A percentile compares a stretch with the other conserved stretches of the same genome.
Conservation (phyloP, 2,113 vertebrate genomes). For the Limnothrissa miodon region DNA sequence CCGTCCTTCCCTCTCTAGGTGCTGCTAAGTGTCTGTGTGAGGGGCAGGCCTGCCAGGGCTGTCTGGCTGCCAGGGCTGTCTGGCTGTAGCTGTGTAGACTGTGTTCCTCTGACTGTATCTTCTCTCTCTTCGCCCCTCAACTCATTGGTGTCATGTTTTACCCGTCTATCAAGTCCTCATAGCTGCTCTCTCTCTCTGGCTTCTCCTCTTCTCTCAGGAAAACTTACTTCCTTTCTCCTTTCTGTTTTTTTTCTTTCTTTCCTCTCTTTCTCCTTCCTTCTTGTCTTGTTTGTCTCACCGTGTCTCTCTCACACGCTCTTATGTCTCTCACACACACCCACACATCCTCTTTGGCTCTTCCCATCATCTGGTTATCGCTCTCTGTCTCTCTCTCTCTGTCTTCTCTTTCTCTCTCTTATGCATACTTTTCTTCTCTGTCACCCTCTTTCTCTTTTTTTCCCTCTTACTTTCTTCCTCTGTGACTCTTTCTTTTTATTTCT, state of each 20-base stretch:
- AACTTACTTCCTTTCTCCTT: slow-evolving; percentile 7
- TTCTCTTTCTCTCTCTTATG: slow-evolving; percentile 49
- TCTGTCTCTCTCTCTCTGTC: slow-evolving; percentile 38
- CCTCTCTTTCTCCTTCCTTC: not conserved
- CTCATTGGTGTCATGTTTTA: not conserved
- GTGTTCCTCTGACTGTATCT: not conserved
- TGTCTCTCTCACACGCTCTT: not conserved
- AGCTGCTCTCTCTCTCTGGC: slow-evolving; percentile 9
- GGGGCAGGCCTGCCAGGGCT: not conserved
- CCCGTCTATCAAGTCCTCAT: slow-evolving; percentile 15
- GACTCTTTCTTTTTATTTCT: slow-evolving; percentile 47
- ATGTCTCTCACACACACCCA: not conserved
- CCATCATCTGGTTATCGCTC: not conserved
- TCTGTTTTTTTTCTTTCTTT: not conserved
- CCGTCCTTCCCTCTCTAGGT: slow-evolving; percentile 2
- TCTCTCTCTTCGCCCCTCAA: not conserved
- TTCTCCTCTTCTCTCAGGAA: not conserved
- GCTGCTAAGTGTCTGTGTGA: not conserved
- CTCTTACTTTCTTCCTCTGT: slow-evolving; percentile 37
- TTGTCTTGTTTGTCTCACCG: not conserved
- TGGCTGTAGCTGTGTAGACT: not conserved
- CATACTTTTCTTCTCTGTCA: slow-evolving; percentile 37
- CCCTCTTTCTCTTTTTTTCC: slow-evolving; percentile 27
- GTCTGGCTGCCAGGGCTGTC: not conserved
- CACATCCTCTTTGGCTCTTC: not conserved